These are phyloP conservation scores for Erythrocercus mccallii DNA, from an alignment of 2,113 vertebrate species.

Conservation along the genomic window DNA sequence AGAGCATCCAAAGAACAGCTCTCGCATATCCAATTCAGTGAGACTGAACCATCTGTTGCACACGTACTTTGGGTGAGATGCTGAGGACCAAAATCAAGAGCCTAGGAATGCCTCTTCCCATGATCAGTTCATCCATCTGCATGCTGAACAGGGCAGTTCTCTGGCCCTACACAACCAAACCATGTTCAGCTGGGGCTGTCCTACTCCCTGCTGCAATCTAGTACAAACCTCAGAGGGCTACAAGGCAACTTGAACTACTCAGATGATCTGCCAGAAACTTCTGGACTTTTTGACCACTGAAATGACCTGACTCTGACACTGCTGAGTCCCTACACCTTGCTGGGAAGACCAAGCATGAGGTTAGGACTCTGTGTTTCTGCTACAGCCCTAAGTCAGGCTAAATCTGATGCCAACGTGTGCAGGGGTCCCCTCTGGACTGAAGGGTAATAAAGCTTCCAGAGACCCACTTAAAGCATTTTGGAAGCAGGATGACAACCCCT, in stretches of 20 bases:
- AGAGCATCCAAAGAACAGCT: not conserved
- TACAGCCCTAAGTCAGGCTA: not conserved
- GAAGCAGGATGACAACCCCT: not conserved
- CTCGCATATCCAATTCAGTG: not conserved
- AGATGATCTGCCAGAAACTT: not conserved
- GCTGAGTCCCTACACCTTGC: not conserved
- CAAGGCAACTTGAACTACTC: not conserved
- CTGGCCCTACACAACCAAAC: not conserved
- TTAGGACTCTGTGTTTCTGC: not conserved
- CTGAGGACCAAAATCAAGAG: not conserved
- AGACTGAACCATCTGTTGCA: not conserved
- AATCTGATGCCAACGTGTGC: fast-evolving
- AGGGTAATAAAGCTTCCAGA: not conserved
- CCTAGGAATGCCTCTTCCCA: not conserved
- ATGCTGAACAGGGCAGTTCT: not conserved
- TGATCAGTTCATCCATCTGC: not conserved
- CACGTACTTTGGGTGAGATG: not conserved
- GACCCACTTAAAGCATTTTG: not conserved
- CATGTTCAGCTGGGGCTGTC: not conserved
- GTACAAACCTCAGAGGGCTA: not conserved
- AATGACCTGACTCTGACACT: not conserved
- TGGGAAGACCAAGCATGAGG: not conserved
- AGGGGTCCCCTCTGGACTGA: not conserved
- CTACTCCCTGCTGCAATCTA: not conserved
- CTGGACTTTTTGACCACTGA: not conserved